Conservation (phyloP, 2,797 vertebrate genomes). For the Bovichtus diacanthus region DNA sequence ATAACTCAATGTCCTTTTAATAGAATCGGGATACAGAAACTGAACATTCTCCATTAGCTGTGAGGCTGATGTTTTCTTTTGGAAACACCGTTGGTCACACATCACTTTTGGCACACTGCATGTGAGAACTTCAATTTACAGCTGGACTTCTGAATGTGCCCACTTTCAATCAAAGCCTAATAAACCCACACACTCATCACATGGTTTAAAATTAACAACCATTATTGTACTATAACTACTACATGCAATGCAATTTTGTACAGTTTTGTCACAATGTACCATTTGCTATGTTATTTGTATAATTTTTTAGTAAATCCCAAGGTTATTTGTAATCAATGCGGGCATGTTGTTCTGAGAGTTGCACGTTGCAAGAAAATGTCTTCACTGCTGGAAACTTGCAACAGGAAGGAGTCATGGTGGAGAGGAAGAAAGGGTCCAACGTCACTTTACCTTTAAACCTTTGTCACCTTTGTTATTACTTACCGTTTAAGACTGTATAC, state of each 20-base stretch:
- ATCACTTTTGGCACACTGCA: constrained; percentile 2
- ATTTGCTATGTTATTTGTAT: neutral
- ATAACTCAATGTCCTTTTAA: neutral
- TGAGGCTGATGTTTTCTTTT: constrained; percentile 10
- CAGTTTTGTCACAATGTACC: neutral
- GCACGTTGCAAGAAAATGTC: too few species aligned
- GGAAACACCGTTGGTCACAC: neutral
- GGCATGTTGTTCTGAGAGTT: too few species aligned
- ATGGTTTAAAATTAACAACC: neutral
- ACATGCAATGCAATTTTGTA: neutral
- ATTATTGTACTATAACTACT: neutral
- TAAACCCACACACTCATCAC: neutral
- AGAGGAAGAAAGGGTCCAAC: too few species aligned
- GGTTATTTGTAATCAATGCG: too few species aligned
- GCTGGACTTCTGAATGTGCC: constrained; percentile 20
- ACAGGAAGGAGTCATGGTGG: too few species aligned
- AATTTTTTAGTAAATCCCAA: neutral
- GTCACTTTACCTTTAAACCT: too few species aligned
- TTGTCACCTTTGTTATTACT: too few species aligned
- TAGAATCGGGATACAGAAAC: neutral
- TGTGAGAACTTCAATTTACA: constrained; percentile 27
- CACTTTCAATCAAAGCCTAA: constrained; percentile 2
- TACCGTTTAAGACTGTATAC: too few species aligned
- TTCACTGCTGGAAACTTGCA: too few species aligned
- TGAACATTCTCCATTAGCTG: neutral